Conservation (phyloP, 2,888 invertebrate genomes). For the Limenitis arthemis region DNA sequence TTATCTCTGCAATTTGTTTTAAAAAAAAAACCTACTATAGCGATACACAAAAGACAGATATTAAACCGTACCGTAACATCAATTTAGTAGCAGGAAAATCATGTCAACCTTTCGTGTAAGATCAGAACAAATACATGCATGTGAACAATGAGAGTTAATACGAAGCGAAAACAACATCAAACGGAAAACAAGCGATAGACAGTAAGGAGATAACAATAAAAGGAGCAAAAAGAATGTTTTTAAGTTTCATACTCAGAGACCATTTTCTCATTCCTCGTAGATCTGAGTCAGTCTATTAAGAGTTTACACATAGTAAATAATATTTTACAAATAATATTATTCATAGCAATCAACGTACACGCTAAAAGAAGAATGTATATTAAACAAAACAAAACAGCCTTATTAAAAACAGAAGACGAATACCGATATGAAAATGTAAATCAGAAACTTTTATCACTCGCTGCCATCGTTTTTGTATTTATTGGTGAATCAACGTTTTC, state of each 20-base stretch:
- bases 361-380: too few relatives aligned
- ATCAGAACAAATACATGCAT: conserved; percentile 16
- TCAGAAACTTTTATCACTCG: too few relatives aligned
- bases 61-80: conserved; percentile 9
- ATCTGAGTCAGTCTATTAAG: too few relatives aligned
- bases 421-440: background rate
- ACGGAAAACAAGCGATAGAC: conserved; percentile 26
- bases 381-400: background rate
- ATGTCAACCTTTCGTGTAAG: conserved; percentile 15
- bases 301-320: too few relatives aligned
- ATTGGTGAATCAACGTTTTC: conserved; percentile 12
- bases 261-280: conserved; percentile 29
- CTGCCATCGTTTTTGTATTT: conserved; percentile 26
- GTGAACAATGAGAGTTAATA: conserved; percentile 17
- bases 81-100: conserved; percentile 17
- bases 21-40: too few relatives aligned
- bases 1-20: too few relatives aligned
- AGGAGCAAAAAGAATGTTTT: conserved; percentile 28
- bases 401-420: background rate
- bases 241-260: conserved; percentile 31
- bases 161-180: conserved; percentile 29
- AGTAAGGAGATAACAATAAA: conserved; percentile 37
- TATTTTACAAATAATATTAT: background rate
- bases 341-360: too few relatives aligned
- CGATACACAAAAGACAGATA: conserved; percentile 1